These are phyloP conservation scores for Rhincodon typus DNA, from an alignment of 2,797 vertebrate species.

Conservation along the genomic window DNA sequence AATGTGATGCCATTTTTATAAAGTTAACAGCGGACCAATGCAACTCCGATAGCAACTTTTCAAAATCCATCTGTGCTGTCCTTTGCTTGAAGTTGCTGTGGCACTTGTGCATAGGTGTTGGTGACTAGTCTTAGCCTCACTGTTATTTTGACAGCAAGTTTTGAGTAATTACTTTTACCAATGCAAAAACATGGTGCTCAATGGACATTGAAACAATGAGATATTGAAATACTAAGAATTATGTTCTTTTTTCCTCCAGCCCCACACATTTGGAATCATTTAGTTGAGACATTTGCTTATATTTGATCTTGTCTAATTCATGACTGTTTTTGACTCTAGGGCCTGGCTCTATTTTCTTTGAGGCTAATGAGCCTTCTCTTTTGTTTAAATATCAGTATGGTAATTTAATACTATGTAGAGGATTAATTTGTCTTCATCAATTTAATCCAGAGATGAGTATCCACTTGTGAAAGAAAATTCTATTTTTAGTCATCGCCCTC, in stretches of 20 bases:
- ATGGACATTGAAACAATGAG: slow-evolving; percentile 19
- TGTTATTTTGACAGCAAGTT: slow-evolving; percentile 14
- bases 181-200: not conserved
- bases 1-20: not conserved
- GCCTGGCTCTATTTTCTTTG: not conserved
- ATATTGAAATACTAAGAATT: slow-evolving; percentile 17
- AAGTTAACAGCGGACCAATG: not conserved
- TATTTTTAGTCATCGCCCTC: not conserved
- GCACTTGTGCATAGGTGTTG: not conserved
- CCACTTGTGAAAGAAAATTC: not conserved
- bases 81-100: not conserved
- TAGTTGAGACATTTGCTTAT: slow-evolving; percentile 23
- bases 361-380: slow-evolving; percentile 18
- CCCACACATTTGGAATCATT: slow-evolving; percentile 25
- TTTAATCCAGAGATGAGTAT: not conserved
- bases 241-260: not conserved
- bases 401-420: not conserved
- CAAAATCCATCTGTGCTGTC: not conserved
- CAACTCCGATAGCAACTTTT: not conserved
- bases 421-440: not conserved
- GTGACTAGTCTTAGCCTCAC: not conserved
- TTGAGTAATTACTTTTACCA: not conserved
- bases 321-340: not conserved
- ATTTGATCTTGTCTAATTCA: not conserved
- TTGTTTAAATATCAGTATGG: not conserved